phyloP scores from a whole-genome alignment of 2,888 invertebrate genomes.

The Invenusta paracnida region DNA sequence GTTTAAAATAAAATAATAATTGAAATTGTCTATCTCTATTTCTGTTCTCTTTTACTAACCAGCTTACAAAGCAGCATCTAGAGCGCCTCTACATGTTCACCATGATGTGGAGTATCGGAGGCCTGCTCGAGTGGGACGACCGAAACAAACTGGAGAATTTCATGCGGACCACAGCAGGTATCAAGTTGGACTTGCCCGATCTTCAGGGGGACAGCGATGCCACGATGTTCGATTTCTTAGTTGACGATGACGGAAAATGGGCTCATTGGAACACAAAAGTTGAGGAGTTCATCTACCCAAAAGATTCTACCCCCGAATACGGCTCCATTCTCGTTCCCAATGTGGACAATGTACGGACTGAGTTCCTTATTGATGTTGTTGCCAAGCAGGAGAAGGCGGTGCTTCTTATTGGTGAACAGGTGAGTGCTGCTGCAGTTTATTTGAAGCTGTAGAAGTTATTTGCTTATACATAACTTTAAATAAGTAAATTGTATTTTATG shows the following conservation, averaged over 20 bases:
- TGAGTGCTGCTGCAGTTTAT: constrained; percentile 76
- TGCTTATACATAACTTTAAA: no score
- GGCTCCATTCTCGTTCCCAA: constrained; percentile 85
- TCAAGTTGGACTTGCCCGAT: constrained; percentile 54
- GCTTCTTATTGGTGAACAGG: constrained; percentile 66
- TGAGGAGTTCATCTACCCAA: constrained; percentile 79
- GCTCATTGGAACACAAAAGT: constrained; percentile 80
- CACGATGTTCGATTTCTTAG: constrained; percentile 81
- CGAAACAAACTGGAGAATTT: constrained; percentile 73
- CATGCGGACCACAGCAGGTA: constrained; percentile 60
- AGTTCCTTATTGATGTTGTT: constrained; percentile 79
- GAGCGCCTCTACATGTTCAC: constrained; percentile 79
- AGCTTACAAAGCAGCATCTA: constrained; percentile 64
- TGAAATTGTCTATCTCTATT: no score
- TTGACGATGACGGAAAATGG: constrained; percentile 71
- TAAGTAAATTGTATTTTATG: no score
- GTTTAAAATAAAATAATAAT: no score
- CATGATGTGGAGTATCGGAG: constrained; percentile 84
- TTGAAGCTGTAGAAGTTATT: no score
- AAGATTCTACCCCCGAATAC: constrained; percentile 80
- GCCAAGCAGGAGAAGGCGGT: constrained; percentile 71
- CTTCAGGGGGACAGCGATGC: constrained; percentile 61
- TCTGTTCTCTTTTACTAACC: no score
- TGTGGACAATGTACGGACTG: constrained; percentile 84
- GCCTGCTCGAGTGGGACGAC: constrained; percentile 77